These are phyloP conservation scores for Gastracanthus pulcherrimus DNA, from an alignment of 2,888 invertebrate genomes.

Conservation along the genomic window DNA sequence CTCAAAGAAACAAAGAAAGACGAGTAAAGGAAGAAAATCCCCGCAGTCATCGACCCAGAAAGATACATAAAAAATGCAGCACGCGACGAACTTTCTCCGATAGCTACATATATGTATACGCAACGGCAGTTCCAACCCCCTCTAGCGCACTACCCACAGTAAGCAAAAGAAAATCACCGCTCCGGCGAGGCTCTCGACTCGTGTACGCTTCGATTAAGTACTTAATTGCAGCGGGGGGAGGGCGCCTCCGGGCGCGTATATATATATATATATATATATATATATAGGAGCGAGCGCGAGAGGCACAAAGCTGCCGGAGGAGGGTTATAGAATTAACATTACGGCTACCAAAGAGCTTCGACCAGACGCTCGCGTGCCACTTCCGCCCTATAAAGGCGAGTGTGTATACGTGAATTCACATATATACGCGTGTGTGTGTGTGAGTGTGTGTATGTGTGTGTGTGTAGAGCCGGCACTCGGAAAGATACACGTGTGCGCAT, in stretches of 20 bases:
- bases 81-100: not conserved
- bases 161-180: not conserved
- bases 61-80: conserved; percentile 12
- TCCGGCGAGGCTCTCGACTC: not conserved
- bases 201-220: conserved; percentile 28
- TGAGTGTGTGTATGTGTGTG: no score
- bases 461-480: not conserved
- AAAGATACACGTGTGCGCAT: conserved; percentile 51
- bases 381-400: not conserved
- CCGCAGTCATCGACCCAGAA: conserved; percentile 15
- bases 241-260: not conserved
- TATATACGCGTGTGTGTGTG: no score
- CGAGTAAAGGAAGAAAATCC: not conserved
- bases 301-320: not conserved
- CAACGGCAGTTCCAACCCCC: not conserved
- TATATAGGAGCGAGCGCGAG: no score
- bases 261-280: no score
- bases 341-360: conserved; percentile 6
- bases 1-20: no score
- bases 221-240: conserved; percentile 5
- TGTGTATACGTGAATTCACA: not conserved
- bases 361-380: conserved; percentile 17
- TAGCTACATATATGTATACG: not conserved
- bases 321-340: conserved; percentile 25
- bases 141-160: no score